Conservation (phyloP, 1,140 invertebrate species). For the Ips nitidus region DNA sequence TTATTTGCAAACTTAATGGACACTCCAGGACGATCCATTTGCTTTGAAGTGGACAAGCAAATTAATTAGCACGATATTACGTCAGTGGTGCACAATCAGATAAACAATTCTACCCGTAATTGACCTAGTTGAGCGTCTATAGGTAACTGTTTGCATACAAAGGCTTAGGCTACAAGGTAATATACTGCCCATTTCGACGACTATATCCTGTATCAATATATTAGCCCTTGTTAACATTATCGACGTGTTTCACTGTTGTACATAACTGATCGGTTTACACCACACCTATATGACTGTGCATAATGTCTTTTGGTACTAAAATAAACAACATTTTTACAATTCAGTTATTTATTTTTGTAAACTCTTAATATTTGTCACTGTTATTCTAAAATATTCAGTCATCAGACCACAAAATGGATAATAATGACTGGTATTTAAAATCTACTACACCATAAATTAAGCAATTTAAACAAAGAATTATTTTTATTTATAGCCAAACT, state of each 20-base stretch:
- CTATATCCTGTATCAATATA: not conserved
- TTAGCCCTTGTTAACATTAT: not conserved
- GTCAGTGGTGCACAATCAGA: not conserved
- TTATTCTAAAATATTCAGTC: too few species aligned
- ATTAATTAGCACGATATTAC: slow-evolving; percentile 1
- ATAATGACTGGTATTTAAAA: too few species aligned
- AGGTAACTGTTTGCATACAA: not conserved
- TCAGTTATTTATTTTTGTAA: too few species aligned
- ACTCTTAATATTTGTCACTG: too few species aligned
- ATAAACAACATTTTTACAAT: too few species aligned
- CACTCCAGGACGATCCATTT: not conserved
- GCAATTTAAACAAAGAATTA: too few species aligned
- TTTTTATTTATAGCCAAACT: too few species aligned
- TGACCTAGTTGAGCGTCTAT: not conserved
- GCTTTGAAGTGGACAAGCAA: not conserved
- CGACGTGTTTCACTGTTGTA: not conserved
- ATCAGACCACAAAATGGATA: too few species aligned
- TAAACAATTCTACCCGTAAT: slow-evolving; percentile 1
- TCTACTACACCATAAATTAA: too few species aligned
- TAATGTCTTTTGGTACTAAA: too few species aligned
- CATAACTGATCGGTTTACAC: too few species aligned
- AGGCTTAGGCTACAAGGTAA: not conserved
- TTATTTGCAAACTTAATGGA: not conserved
- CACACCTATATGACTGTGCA: too few species aligned
- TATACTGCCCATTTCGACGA: not conserved